Conservation (phyloP, 1,140 invertebrate genomes). For the Carcinoscorpius rotundicauda region DNA sequence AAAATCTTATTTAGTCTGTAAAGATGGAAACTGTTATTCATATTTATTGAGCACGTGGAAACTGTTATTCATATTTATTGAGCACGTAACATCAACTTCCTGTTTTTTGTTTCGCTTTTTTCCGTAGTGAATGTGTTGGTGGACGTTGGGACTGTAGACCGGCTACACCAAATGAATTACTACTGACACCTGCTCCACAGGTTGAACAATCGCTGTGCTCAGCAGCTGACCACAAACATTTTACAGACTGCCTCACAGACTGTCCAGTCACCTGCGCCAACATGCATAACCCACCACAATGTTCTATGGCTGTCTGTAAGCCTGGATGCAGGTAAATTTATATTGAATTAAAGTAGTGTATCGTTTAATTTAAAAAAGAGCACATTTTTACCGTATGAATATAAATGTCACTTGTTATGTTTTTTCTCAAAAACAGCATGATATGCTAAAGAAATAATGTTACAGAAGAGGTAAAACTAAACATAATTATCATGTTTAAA, state of each 20-base stretch:
- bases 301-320: conserved; percentile 46
- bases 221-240: conserved; percentile 47
- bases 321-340: conserved; percentile 50
- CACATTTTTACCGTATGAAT: not conserved
- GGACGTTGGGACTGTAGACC: not conserved
- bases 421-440: too few relatives aligned
- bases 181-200: conserved; percentile 47
- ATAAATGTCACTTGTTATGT: too few relatives aligned
- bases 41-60: too few relatives aligned
- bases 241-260: conserved; percentile 54
- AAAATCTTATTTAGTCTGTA: too few relatives aligned
- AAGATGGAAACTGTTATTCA: too few relatives aligned
- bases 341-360: not conserved
- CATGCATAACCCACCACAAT: conserved; percentile 48
- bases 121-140: not conserved
- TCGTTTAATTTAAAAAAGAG: conserved; percentile 2
- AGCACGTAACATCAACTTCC: too few relatives aligned
- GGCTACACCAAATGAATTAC: conserved; percentile 40
- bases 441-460: too few relatives aligned
- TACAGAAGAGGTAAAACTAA: too few relatives aligned
- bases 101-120: too few relatives aligned
- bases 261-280: conserved; percentile 71
- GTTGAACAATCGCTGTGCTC: conserved; percentile 44
- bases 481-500: too few relatives aligned
- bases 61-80: too few relatives aligned